Percentiles rank a stretch among this genome's conserved stretches.
These are phyloP conservation scores for Dryococelus australis DNA, from an alignment of 2,888 invertebrate genomes.

Conservation along the genomic window DNA sequence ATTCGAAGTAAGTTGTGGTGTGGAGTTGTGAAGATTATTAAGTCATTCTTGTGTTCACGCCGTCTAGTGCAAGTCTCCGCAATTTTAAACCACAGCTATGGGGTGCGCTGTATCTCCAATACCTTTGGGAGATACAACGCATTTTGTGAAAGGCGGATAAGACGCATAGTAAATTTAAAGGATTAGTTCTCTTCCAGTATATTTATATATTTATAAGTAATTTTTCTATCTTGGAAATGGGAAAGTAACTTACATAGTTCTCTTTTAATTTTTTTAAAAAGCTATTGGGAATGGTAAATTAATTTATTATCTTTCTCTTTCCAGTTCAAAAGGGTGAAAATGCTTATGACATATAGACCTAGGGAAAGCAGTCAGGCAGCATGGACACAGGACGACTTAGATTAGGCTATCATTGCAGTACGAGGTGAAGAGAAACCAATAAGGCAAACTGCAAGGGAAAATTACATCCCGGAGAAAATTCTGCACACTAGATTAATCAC, in stretches of 20 bases:
- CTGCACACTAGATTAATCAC: too few relatives aligned
- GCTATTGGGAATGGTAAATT: background rate
- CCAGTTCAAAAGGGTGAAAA: background rate
- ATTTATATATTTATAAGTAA: too few relatives aligned
- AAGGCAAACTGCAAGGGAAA: background rate
- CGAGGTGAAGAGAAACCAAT: background rate
- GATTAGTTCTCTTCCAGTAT: too few relatives aligned
- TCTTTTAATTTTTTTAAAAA: background rate
- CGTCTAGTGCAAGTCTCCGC: background rate
- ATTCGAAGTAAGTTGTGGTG: background rate
- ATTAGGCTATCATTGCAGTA: background rate
- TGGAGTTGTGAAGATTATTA: background rate
- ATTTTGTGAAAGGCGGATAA: too few relatives aligned
- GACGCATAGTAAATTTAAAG: too few relatives aligned
- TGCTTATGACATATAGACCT: background rate
- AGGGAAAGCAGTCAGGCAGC: background rate
- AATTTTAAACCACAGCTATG: too few relatives aligned
- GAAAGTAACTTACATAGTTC: background rate
- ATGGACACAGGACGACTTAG: background rate
- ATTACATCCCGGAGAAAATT: background rate
- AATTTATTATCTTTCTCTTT: background rate
- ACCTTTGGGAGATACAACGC: too few relatives aligned
- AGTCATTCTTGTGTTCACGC: background rate
- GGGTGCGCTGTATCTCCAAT: too few relatives aligned
- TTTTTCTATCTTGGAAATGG: too few relatives aligned